These are phyloP conservation scores for Caerostris darwini DNA, from an alignment of 1,140 invertebrate genomes.

Conservation along the genomic window DNA sequence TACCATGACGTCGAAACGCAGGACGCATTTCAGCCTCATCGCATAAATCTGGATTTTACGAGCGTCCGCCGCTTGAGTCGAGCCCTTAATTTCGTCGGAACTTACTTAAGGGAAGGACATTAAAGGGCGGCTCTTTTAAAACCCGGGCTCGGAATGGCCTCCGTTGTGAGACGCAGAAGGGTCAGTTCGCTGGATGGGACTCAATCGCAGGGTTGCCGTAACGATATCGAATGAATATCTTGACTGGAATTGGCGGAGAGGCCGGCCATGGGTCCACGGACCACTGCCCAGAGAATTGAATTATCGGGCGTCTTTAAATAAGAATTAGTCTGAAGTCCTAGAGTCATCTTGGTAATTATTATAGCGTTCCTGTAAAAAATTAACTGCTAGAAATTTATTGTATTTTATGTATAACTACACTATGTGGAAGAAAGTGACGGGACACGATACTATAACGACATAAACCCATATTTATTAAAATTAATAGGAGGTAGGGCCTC, in stretches of 20 bases:
- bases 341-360: no score
- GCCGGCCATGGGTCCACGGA: no score
- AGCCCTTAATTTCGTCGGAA: conserved; percentile 65
- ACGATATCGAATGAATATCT: conserved; percentile 45
- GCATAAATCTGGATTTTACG: conserved; percentile 74
- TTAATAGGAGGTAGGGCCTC: no score
- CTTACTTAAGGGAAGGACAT: conserved; percentile 62
- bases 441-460: no score
- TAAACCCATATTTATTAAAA: no score
- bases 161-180: conserved; percentile 8
- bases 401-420: no score
- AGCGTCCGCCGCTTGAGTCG: conserved; percentile 48
- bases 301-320: background rate
- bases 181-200: conserved; percentile 49
- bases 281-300: background rate
- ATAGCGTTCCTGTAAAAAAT: no score
- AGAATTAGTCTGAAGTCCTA: background rate
- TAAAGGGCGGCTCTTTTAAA: conserved; percentile 43
- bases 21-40: conserved; percentile 2
- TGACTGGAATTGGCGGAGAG: background rate
- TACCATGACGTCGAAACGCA: background rate
- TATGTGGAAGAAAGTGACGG: no score
- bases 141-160: conserved; percentile 43
- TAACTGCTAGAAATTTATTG: no score
- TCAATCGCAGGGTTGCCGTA: conserved; percentile 38